A percentile compares a stretch with the other conserved stretches of the same genome.
Evolutionary conservation across 2,113 vertebrate species (phyloP).

Genomic region (Suricata suricatta): DNA sequence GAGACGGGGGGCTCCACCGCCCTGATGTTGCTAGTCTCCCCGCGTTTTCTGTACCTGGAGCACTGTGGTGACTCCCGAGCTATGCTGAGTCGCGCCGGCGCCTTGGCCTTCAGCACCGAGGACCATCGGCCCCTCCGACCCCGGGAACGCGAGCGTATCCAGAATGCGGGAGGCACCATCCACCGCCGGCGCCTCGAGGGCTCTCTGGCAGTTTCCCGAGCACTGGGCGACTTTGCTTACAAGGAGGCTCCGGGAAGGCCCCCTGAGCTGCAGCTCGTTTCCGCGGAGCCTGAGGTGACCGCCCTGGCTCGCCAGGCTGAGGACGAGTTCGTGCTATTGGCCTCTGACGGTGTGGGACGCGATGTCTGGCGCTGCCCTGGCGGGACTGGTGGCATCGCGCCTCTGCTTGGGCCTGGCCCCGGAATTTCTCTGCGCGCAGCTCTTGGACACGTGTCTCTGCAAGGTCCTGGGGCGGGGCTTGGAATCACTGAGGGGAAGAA

Average conservation of each 20-base stretch:
- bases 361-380: conserved; percentile 86
- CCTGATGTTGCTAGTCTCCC: conserved; percentile 85
- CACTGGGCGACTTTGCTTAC: conserved; percentile 90
- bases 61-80: conserved; percentile 82
- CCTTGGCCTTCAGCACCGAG: conserved; percentile 88
- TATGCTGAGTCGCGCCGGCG: conserved; percentile 84
- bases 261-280: conserved; percentile 89
- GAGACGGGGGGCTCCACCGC: conserved; percentile 88
- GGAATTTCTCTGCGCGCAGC: conserved; percentile 87
- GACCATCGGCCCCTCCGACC: conserved; percentile 89
- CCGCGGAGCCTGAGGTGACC: conserved; percentile 89
- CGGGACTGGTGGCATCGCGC: conserved; percentile 85
- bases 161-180: conserved; percentile 88
- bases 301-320: conserved; percentile 79
- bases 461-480: conserved; percentile 81
- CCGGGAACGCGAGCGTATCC: conserved; percentile 88
- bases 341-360: conserved; percentile 91
- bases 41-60: conserved; percentile 88
- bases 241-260: conserved; percentile 88
- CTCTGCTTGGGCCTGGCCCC: conserved; percentile 86
- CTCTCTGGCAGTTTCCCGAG: conserved; percentile 89
- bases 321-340: conserved; percentile 90
- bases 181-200: conserved; percentile 87
- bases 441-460: conserved; percentile 90
- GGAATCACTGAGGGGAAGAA: background rate